phyloP scores from a whole-genome alignment of 2,797 vertebrate genomes.

The Channa striata region DNA sequence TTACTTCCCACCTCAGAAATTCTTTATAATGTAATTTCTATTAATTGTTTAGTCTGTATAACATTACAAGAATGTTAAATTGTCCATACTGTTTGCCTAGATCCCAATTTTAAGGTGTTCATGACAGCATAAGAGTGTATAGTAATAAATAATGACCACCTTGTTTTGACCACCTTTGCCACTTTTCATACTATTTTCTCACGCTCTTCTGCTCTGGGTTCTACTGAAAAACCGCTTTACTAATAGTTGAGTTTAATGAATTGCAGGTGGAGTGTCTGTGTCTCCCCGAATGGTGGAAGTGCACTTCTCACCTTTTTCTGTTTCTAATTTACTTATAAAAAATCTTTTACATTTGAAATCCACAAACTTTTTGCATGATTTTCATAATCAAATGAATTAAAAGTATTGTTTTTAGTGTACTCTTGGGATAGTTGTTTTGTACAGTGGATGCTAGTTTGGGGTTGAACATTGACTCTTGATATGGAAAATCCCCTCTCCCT shows the following conservation, averaged over 20 bases:
- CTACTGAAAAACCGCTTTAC: slow-evolving; percentile 22
- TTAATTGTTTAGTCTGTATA: no score
- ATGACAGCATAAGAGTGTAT: not conserved
- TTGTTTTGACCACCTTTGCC: slow-evolving; percentile 31
- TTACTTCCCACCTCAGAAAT: no score
- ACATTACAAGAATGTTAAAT: no score
- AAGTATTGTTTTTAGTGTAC: not conserved
- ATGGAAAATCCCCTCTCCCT: slow-evolving; percentile 72
- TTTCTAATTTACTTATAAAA: not conserved
- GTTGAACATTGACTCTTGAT: slow-evolving; percentile 47
- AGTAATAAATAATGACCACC: slow-evolving; percentile 6
- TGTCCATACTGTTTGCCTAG: not conserved
- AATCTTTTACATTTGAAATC: no score
- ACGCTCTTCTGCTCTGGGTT: slow-evolving; percentile 7
- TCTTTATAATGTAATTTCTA: not conserved
- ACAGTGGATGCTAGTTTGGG: slow-evolving; percentile 16
- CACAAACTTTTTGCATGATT: not conserved
- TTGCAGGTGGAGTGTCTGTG: slow-evolving; percentile 29
- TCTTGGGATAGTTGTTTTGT: slow-evolving; percentile 17
- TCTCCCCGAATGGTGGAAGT: slow-evolving; percentile 52
- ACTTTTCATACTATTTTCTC: slow-evolving; percentile 22
- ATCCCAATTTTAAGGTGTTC: not conserved
- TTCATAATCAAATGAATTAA: slow-evolving; percentile 12
- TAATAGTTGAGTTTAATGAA: slow-evolving; percentile 31
- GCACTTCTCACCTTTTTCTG: slow-evolving; percentile 27